Percentiles rank a stretch among this genome's conserved stretches.
phyloP scores from a whole-genome alignment of 2,113 vertebrate species.

The Lepus europaeus region DNA sequence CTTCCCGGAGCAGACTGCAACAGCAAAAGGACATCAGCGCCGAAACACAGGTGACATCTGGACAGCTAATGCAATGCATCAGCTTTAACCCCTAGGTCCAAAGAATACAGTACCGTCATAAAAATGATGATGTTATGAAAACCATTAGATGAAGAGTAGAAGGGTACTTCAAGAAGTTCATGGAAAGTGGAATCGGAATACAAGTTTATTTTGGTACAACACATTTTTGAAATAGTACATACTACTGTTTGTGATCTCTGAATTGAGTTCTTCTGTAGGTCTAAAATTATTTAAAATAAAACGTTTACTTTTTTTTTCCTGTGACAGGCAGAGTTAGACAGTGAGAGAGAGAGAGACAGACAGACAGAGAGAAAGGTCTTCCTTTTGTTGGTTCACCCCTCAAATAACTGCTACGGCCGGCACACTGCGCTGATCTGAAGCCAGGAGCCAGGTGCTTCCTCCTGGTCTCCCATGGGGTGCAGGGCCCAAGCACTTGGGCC shows the following conservation, averaged over 20 bases:
- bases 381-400: no score
- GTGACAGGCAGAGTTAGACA: not conserved
- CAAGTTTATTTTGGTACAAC: no score
- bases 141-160: not conserved
- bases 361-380: no score
- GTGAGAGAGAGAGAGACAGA: no score
- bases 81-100: not conserved
- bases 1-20: not conserved
- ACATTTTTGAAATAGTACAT: no score
- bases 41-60: not conserved
- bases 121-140: not conserved
- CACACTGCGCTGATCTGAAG: no score
- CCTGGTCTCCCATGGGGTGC: no score
- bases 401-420: no score
- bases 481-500: no score
- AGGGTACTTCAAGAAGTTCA: no score
- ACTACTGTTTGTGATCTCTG: not conserved
- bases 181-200: no score
- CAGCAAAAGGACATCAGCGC: not conserved
- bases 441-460: no score
- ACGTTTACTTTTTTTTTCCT: not conserved
- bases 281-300: constrained; percentile 13
- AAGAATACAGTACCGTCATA: not conserved
- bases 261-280: not conserved
- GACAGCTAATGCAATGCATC: not conserved